Evolutionary conservation across 2,888 invertebrate genomes (phyloP).

Genomic region (Monochamus alternatus): DNA sequence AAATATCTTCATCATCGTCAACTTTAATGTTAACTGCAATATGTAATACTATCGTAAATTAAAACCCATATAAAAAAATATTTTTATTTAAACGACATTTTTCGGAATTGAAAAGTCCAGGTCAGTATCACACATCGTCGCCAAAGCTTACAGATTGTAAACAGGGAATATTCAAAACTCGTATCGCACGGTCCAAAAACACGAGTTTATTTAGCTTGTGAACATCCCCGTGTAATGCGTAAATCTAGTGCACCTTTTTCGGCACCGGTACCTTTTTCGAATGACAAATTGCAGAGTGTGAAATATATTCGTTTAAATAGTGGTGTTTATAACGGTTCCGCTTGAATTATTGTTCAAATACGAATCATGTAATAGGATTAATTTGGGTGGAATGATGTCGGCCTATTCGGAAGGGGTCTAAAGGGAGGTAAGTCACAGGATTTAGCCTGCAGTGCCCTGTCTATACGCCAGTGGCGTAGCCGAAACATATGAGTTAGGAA

Average conservation of each 20-base stretch:
- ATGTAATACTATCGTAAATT: too few species aligned
- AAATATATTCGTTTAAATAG: slow-evolving; percentile 65
- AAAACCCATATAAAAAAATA: too few species aligned
- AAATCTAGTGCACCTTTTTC: slow-evolving; percentile 24
- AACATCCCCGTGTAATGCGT: slow-evolving; percentile 26
- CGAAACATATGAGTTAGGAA: not conserved
- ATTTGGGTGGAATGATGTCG: slow-evolving; percentile 64
- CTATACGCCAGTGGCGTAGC: slow-evolving; percentile 15
- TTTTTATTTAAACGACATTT: too few species aligned
- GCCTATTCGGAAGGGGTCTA: slow-evolving; percentile 49
- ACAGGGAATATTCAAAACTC: not conserved
- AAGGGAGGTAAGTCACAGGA: slow-evolving; percentile 37
- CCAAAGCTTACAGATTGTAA: not conserved
- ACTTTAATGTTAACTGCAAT: too few species aligned
- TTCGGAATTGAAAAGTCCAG: too few species aligned
- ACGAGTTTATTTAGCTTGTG: slow-evolving; percentile 22
- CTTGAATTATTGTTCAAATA: slow-evolving; percentile 65
- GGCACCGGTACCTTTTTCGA: slow-evolving; percentile 52
- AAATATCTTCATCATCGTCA: too few species aligned
- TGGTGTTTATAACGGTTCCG: slow-evolving; percentile 65
- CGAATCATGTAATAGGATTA: slow-evolving; percentile 65
- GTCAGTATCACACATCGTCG: too few species aligned
- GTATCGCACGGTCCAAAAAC: not conserved
- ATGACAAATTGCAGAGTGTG: slow-evolving; percentile 63
- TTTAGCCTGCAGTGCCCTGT: slow-evolving; percentile 31